These are phyloP conservation scores for Catotricha subobsoleta DNA, from an alignment of 2,888 invertebrate genomes.

Conservation along the genomic window DNA sequence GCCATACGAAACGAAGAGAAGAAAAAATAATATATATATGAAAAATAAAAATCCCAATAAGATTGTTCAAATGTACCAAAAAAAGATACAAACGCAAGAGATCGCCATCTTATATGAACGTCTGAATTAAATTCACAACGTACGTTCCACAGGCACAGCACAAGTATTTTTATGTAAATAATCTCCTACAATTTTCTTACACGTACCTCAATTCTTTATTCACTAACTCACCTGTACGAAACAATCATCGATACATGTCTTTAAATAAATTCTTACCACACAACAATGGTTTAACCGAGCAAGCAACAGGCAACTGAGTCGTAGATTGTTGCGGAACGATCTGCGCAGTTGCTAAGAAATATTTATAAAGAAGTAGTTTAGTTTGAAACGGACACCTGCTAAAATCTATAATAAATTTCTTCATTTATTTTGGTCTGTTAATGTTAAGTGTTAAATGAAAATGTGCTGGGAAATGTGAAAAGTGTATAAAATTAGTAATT, in stretches of 20 bases:
- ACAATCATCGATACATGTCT: neutral
- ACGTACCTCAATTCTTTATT: slow-evolving; percentile 2
- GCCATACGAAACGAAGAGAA: no score
- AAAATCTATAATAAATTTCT: neutral
- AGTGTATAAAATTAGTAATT: neutral
- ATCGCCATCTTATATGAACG: neutral
- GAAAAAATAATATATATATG: no score
- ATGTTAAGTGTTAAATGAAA: neutral
- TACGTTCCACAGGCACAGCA: no score
- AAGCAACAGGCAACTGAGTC: neutral
- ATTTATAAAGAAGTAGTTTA: slow-evolving; percentile 1
- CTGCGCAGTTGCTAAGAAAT: slow-evolving; percentile 2
- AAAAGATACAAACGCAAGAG: neutral
- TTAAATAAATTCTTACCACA: neutral
- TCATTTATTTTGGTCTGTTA: neutral
- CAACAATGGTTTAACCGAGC: neutral
- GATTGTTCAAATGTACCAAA: no score
- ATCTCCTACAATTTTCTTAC: slow-evolving; percentile 2
- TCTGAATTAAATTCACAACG: neutral
- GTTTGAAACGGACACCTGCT: slow-evolving; percentile 4
- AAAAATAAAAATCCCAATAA: no score
- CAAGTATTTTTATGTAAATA: neutral
- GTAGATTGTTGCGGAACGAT: neutral
- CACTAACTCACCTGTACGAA: neutral
- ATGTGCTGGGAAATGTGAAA: neutral